A percentile compares a stretch with the other conserved stretches of the same genome.
Conservation (phyloP, 2,888 invertebrate genomes). For the Bimastos eiseni region DNA sequence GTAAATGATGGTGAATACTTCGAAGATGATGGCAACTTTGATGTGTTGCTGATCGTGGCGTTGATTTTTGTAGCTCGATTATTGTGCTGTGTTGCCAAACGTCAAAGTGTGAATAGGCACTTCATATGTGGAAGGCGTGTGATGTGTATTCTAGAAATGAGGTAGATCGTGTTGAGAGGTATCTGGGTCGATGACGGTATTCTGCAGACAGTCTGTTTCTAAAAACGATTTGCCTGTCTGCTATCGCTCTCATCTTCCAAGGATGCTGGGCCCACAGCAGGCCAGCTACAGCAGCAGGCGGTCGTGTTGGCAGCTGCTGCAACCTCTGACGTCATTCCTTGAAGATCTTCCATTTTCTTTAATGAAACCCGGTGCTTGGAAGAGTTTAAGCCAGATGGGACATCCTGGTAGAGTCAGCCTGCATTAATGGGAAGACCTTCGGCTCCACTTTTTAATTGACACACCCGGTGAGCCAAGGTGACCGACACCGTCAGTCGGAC, state of each 20-base stretch:
- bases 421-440: slow-evolving; percentile 1
- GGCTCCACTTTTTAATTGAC: background rate
- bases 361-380: background rate
- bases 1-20: background rate
- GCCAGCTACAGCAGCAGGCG: background rate
- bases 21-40: background rate
- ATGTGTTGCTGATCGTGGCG: background rate
- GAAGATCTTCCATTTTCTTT: background rate
- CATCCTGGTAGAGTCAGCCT: background rate
- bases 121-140: background rate
- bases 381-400: background rate
- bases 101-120: background rate
- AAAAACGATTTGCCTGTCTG: background rate
- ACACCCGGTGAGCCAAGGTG: background rate
- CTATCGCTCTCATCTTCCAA: background rate
- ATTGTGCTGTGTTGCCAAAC: background rate
- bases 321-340: background rate
- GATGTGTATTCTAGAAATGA: background rate
- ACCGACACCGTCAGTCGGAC: background rate
- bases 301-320: background rate
- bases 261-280: background rate
- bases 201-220: background rate
- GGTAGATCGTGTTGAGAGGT: background rate
- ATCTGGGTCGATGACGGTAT: background rate
- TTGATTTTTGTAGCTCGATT: background rate